Conservation (phyloP, 2,113 vertebrate species). For the Sterrhoptilus dennistouni region DNA sequence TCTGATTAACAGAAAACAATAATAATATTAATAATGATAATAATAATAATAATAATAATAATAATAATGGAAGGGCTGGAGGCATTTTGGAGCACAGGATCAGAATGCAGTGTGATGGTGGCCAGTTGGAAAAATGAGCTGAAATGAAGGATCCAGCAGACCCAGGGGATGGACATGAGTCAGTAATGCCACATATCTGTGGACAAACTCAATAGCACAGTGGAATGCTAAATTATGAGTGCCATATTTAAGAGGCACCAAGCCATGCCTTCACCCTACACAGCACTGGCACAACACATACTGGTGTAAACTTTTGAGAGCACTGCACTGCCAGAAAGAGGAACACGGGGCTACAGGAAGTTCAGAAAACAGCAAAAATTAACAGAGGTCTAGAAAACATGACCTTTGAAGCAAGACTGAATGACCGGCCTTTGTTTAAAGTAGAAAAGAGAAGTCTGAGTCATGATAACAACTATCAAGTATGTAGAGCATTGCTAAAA, state of each 20-base stretch:
- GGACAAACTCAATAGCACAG: background rate
- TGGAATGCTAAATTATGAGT: background rate
- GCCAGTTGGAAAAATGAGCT: background rate
- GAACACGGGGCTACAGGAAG: accelerated
- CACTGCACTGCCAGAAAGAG: background rate
- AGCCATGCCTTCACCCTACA: background rate
- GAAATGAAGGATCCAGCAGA: background rate
- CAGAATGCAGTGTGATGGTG: background rate
- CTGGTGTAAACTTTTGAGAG: background rate
- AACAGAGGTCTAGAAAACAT: background rate
- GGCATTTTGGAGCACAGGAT: background rate
- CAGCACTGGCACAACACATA: background rate
- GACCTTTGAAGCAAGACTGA: background rate
- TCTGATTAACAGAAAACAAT: background rate
- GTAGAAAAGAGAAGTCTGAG: background rate
- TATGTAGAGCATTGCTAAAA: background rate
- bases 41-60: background rate
- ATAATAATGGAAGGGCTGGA: background rate
- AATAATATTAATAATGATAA: too few relatives aligned
- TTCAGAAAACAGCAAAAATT: background rate
- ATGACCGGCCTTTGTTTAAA: background rate
- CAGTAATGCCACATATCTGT: background rate
- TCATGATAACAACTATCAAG: background rate
- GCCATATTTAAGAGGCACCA: background rate
- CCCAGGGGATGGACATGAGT: background rate